These are phyloP conservation scores for Branchellion lobata DNA, from an alignment of 2,888 invertebrate species.

Conservation along the genomic window DNA sequence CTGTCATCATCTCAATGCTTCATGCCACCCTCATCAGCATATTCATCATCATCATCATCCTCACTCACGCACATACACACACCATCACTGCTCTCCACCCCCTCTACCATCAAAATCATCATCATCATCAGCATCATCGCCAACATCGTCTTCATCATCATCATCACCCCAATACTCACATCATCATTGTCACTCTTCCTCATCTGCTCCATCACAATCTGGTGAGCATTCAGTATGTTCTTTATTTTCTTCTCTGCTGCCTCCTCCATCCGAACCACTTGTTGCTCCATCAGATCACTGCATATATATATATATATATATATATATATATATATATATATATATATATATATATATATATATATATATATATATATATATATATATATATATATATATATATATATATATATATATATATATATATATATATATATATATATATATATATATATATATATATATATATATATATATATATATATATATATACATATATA, in stretches of 20 bases:
- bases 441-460: too few relatives aligned
- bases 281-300: constrained; percentile 23
- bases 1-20: too few relatives aligned
- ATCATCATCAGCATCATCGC: background rate
- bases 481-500: background rate
- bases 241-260: constrained; percentile 20
- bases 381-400: background rate
- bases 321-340: constrained; percentile 19
- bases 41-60: background rate
- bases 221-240: constrained; percentile 1
- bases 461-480: background rate
- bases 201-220: background rate
- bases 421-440: background rate
- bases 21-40: too few relatives aligned
- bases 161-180: constrained; percentile 1
- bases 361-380: constrained; percentile 19
- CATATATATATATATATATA: background rate
- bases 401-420: background rate
- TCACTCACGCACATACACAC: too few relatives aligned
- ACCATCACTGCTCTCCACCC: too few relatives aligned
- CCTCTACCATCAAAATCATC: too few relatives aligned
- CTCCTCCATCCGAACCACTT: constrained; percentile 5
- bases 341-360: constrained; percentile 19
- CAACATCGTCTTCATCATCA: background rate
- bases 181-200: constrained; percentile 8